A percentile compares a stretch with the other conserved stretches of the same genome.
Conservation (phyloP, 2,888 invertebrate genomes). For the Agonopterix heracliana region DNA sequence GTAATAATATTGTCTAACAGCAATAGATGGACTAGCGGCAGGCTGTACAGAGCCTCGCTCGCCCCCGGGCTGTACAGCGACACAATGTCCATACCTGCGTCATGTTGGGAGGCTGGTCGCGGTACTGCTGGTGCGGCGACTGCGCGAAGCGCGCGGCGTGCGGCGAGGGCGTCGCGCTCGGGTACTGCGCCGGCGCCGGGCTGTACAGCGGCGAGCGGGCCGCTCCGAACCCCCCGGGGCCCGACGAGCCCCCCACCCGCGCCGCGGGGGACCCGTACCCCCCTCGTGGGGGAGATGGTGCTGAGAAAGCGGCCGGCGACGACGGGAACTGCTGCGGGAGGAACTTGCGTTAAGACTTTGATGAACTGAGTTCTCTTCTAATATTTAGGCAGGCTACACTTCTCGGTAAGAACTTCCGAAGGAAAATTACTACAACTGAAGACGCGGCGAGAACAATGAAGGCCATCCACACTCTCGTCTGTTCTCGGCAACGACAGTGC, state of each 20-base stretch:
- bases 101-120: background rate
- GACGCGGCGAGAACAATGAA: no score
- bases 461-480: no score
- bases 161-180: slow-evolving; percentile 26
- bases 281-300: slow-evolving; percentile 36
- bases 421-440: no score
- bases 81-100: background rate
- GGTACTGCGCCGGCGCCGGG: slow-evolving; percentile 26
- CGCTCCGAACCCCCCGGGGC: slow-evolving; percentile 1
- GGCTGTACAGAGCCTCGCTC: no score
- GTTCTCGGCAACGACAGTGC: no score
- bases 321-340: slow-evolving; percentile 39
- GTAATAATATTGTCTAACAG: no score
- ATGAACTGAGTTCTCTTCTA: no score
- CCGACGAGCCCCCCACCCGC: slow-evolving; percentile 11
- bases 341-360: background rate
- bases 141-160: slow-evolving; percentile 34
- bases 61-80: no score
- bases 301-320: slow-evolving; percentile 47
- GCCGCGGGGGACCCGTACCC: slow-evolving; percentile 27
- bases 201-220: slow-evolving; percentile 25
- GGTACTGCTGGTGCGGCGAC: slow-evolving; percentile 16
- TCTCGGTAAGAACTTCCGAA: no score
- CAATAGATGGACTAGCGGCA: no score
- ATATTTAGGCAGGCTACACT: no score